These are phyloP conservation scores for Venustoraphidia nigricollis DNA, from an alignment of 2,888 invertebrate genomes.

Conservation along the genomic window DNA sequence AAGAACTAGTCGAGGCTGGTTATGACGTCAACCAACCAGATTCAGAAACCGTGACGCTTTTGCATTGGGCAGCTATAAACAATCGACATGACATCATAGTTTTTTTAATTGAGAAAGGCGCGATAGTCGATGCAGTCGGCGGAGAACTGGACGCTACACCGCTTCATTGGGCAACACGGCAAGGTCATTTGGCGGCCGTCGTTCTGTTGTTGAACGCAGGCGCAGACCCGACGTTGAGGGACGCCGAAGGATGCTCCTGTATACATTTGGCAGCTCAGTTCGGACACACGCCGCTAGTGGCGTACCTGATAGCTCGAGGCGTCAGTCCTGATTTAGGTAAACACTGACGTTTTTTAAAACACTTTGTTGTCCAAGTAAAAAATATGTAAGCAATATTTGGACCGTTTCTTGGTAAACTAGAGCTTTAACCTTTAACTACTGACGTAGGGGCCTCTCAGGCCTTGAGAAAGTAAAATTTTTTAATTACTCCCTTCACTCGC, in stretches of 20 bases:
- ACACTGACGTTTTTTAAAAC: no score
- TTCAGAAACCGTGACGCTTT: constrained; percentile 83
- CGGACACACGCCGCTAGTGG: constrained; percentile 92
- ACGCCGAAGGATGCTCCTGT: constrained; percentile 92
- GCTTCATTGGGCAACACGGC: constrained; percentile 93
- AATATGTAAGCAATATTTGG: no score
- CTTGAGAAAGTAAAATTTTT: no score
- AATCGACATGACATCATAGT: constrained; percentile 86
- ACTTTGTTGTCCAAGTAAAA: no score
- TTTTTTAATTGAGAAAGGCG: constrained; percentile 74
- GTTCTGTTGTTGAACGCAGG: constrained; percentile 64
- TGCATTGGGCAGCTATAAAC: constrained; percentile 99
- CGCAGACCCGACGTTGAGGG: constrained; percentile 77
- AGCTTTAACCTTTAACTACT: no score
- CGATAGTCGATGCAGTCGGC: constrained; percentile 83
- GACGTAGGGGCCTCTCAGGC: no score
- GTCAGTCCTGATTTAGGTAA: constrained; percentile 3
- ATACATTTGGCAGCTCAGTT: constrained; percentile 95
- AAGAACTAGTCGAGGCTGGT: constrained; percentile 81
- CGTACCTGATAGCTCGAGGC: constrained; percentile 91
- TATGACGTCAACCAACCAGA: constrained; percentile 92
- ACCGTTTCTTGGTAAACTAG: no score
- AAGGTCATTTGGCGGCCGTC: constrained; percentile 75
- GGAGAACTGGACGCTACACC: constrained; percentile 94
- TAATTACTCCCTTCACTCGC: no score